A percentile compares a stretch with the other conserved stretches of the same genome.
Conservation (phyloP, 2,797 vertebrate genomes). For the Cottoperca gobio region DNA sequence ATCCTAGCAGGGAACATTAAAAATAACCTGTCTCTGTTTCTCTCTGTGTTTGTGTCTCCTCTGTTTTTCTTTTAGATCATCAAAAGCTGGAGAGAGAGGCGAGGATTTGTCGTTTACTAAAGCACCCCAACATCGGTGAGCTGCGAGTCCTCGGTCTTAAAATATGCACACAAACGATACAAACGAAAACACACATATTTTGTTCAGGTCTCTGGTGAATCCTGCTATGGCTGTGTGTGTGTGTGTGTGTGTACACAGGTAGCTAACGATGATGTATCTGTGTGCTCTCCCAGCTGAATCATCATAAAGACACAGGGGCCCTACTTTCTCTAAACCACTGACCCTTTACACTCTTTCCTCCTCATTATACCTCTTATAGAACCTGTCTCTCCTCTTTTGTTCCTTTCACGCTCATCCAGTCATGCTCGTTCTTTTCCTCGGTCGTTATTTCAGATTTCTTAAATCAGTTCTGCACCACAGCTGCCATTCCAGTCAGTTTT, state of each 20-base stretch:
- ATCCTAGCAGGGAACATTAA: slow-evolving; percentile 37
- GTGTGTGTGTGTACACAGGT: slow-evolving; percentile 23
- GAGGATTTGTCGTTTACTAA: slow-evolving; percentile 95
- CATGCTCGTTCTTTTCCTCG: not conserved
- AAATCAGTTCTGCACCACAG: slow-evolving; percentile 2
- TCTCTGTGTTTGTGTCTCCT: slow-evolving; percentile 50
- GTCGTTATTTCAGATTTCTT: slow-evolving; percentile 12
- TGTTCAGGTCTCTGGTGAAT: slow-evolving; percentile 59
- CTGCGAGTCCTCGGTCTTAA: slow-evolving; percentile 29
- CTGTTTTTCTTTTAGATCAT: slow-evolving; percentile 87
- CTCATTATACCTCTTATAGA: slow-evolving; percentile 52
- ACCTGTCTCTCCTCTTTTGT: slow-evolving; percentile 18
- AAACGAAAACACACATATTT: slow-evolving; percentile 25
- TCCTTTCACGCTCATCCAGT: slow-evolving; percentile 25
- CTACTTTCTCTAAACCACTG: slow-evolving; percentile 41
- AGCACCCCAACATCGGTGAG: slow-evolving; percentile 98
- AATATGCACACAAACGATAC: slow-evolving; percentile 24
- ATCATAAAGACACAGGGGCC: slow-evolving; percentile 53
- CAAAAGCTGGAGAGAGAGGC: slow-evolving; percentile 98
- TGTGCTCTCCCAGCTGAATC: slow-evolving; percentile 62
- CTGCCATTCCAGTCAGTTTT: slow-evolving; percentile 7
- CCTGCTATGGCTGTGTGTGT: slow-evolving; percentile 63
- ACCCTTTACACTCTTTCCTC: slow-evolving; percentile 37
- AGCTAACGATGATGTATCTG: slow-evolving; percentile 74
- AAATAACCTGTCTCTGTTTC: slow-evolving; percentile 56